A percentile compares a stretch with the other conserved stretches of the same genome.
phyloP scores from a whole-genome alignment of 2,113 vertebrate genomes.

The Entelurus aequoreus region DNA sequence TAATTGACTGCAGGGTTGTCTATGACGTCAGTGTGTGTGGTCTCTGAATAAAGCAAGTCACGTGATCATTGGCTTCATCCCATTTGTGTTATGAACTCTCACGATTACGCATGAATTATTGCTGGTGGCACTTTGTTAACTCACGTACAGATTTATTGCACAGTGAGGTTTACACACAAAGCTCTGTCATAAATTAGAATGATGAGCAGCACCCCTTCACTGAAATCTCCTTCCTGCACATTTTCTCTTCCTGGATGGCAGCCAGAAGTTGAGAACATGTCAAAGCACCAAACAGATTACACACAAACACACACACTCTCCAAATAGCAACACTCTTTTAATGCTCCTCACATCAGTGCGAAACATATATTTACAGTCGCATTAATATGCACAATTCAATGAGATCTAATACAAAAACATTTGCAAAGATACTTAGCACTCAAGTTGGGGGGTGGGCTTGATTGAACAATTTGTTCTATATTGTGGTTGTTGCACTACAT shows the following conservation, averaged over 20 bases:
- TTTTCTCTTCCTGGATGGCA: conserved; percentile 4
- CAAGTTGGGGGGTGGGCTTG: no score
- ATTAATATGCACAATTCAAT: no score
- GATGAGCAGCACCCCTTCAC: conserved; percentile 14
- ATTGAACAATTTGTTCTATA: no score
- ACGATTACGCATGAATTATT: conserved; percentile 8
- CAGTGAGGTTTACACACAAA: conserved; percentile 5
- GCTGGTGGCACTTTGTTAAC: not conserved
- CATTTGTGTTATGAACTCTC: conserved; percentile 10
- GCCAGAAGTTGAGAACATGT: conserved; percentile 7
- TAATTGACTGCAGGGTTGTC: no score
- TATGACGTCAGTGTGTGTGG: no score
- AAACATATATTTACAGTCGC: no score
- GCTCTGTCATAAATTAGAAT: conserved; percentile 7
- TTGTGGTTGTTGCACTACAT: no score
- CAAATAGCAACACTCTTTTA: conserved; percentile 18
- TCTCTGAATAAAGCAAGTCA: no score
- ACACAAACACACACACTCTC: not conserved
- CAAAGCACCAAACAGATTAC: conserved; percentile 34
- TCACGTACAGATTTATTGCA: conserved; percentile 4
- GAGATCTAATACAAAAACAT: no score
- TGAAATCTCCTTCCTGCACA: conserved; percentile 14
- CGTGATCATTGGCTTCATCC: conserved; percentile 1
- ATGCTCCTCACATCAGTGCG: conserved; percentile 6
- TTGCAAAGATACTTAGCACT: no score